These are phyloP conservation scores for Alligator mississippiensis DNA, from an alignment of 2,113 vertebrate species.

Conservation along the genomic window DNA sequence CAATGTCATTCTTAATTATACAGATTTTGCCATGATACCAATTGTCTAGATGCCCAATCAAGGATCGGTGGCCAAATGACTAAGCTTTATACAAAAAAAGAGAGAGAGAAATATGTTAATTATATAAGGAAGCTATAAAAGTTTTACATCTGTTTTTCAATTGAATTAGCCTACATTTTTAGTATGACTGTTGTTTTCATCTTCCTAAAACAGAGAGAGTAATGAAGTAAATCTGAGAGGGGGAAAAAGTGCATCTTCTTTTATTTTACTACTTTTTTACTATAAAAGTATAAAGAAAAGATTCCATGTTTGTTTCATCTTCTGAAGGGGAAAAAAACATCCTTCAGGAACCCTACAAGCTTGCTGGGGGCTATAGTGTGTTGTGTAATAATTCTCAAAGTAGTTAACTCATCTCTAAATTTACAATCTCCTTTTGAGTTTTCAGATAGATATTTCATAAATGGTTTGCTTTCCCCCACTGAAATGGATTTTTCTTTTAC, in stretches of 20 bases:
- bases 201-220: conserved; percentile 3
- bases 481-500: background rate
- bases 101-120: background rate
- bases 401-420: conserved; percentile 44
- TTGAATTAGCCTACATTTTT: background rate
- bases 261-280: background rate
- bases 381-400: background rate
- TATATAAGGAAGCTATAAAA: background rate
- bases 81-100: background rate
- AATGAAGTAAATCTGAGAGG: background rate
- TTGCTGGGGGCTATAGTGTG: background rate
- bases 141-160: background rate
- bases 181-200: background rate
- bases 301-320: background rate
- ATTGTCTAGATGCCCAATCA: background rate
- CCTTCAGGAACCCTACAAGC: background rate
- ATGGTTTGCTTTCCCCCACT: background rate
- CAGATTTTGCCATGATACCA: background rate
- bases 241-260: background rate
- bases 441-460: background rate
- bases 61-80: background rate
- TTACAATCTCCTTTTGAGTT: background rate
- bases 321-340: background rate
- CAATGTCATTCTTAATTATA: too few relatives aligned
- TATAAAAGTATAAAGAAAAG: background rate